phyloP scores from a whole-genome alignment of 2,113 vertebrate species.

The Ursus arctos region DNA sequence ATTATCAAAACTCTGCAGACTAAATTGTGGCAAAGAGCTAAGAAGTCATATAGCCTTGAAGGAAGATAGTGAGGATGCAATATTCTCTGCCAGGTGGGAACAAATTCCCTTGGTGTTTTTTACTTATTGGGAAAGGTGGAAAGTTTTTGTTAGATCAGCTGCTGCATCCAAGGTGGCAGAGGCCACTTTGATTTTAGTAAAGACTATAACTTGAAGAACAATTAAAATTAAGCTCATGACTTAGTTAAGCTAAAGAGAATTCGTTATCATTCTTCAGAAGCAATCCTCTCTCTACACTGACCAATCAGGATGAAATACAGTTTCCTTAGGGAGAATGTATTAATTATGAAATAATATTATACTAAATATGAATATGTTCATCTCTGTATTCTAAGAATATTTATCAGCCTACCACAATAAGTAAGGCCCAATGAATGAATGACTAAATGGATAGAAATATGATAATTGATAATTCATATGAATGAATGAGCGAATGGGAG shows the following conservation, averaged over 20 bases:
- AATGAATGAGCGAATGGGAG: conserved; percentile 12
- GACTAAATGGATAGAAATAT: background rate
- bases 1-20: background rate
- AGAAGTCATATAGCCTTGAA: background rate
- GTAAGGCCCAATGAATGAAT: background rate
- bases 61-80: background rate
- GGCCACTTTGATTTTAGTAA: background rate
- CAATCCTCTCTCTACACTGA: background rate
- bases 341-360: background rate
- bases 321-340: background rate
- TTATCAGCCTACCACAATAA: background rate
- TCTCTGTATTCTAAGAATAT: background rate
- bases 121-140: background rate
- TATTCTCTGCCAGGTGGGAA: background rate
- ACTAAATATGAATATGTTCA: background rate
- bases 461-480: background rate
- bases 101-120: background rate
- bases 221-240: conserved; percentile 8
- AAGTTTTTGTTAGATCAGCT: background rate
- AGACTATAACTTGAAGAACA: conserved; percentile 17
- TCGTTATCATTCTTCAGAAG: background rate
- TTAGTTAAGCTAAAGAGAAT: conserved; percentile 27
- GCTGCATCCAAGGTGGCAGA: background rate
- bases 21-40: background rate
- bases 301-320: background rate